Conservation (phyloP, 1,140 invertebrate species). For the Drosophila suzukii region DNA sequence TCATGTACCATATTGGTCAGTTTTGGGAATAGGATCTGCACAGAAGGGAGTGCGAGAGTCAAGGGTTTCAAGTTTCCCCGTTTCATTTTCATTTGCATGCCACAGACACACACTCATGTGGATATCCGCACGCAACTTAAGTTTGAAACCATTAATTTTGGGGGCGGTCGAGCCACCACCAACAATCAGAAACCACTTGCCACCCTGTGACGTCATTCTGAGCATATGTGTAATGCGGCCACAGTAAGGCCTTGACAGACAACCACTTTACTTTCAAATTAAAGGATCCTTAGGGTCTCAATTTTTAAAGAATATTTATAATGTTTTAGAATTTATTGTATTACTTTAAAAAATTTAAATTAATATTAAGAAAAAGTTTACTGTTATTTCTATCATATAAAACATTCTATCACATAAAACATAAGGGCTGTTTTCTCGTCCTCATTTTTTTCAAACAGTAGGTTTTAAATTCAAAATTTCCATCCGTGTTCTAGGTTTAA, state of each 20-base stretch:
- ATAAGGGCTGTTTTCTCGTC: too few relatives aligned
- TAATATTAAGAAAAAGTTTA: too few relatives aligned
- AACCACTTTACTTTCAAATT: too few relatives aligned
- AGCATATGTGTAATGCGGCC: constrained; percentile 28
- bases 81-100: constrained; percentile 45
- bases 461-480: too few relatives aligned
- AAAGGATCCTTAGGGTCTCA: too few relatives aligned
- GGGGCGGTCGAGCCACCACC: constrained; percentile 46
- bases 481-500: too few relatives aligned
- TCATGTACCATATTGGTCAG: constrained; percentile 32
- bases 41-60: constrained; percentile 21
- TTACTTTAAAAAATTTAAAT: too few relatives aligned
- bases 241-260: neutral
- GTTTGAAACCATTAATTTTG: constrained; percentile 36
- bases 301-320: too few relatives aligned
- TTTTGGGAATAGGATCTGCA: constrained; percentile 19
- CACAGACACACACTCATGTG: constrained; percentile 6
- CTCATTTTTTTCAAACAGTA: too few relatives aligned
- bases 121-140: constrained; percentile 1
- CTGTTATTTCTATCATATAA: too few relatives aligned
- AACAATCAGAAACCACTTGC: constrained; percentile 29
- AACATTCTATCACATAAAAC: too few relatives aligned
- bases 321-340: too few relatives aligned
- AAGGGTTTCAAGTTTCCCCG: constrained; percentile 34
- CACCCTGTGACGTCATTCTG: constrained; percentile 58